These are phyloP conservation scores for Eulemur macaco DNA, from an alignment of 2,113 vertebrate species.

Conservation along the genomic window DNA sequence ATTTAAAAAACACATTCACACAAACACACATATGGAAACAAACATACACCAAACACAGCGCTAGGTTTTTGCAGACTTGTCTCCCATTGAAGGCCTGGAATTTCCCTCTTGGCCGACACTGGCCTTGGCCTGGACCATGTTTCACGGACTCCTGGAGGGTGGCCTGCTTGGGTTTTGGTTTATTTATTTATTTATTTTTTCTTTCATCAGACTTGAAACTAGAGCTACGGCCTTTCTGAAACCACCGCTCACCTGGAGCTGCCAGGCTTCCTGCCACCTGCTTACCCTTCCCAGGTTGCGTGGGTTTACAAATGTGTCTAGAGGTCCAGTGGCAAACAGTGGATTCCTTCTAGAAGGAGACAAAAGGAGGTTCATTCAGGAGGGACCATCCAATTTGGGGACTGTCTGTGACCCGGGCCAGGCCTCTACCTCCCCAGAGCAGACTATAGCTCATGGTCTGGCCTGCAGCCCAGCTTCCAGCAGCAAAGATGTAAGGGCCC, in stretches of 20 bases:
- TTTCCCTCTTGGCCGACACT: conserved; percentile 37
- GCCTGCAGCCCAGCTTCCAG: background rate
- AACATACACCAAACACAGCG: background rate
- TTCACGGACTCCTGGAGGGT: conserved; percentile 36
- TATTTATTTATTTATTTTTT: background rate
- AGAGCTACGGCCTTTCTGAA: conserved; percentile 43
- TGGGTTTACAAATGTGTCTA: background rate
- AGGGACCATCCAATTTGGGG: background rate
- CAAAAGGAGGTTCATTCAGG: background rate
- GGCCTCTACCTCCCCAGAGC: background rate
- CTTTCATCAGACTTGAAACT: background rate
- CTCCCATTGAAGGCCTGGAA: conserved; percentile 11
- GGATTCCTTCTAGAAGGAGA: background rate
- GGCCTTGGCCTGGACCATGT: background rate
- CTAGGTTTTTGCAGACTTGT: background rate
- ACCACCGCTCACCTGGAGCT: background rate
- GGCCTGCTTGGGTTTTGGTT: conserved; percentile 32
- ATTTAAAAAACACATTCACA: conserved; percentile 6
- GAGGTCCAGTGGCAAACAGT: background rate
- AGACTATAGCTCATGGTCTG: background rate
- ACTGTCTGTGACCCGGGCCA: background rate
- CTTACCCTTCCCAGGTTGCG: background rate
- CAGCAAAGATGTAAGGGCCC: background rate
- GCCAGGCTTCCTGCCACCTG: background rate
- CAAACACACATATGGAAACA: conserved; percentile 32